phyloP scores from a whole-genome alignment of 2,888 invertebrate genomes.

The Euplexia lucipara region DNA sequence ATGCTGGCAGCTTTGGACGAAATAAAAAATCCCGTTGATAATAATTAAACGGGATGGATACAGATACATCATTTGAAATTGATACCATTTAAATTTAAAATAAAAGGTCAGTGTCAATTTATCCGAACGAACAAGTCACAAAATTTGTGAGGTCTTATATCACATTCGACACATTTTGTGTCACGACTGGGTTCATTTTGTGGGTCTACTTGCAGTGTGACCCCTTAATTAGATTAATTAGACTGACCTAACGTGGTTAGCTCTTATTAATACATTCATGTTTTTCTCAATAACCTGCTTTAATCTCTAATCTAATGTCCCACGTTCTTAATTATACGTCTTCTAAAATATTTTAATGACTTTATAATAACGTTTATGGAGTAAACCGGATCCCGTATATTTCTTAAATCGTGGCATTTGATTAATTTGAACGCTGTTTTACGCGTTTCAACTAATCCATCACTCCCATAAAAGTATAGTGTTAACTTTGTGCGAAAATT shows the following conservation, averaged over 20 bases:
- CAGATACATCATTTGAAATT: too few species aligned
- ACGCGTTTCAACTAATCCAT: constrained; percentile 40
- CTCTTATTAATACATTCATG: constrained; percentile 1
- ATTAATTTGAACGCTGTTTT: constrained; percentile 47
- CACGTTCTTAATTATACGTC: constrained; percentile 49
- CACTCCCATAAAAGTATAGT: constrained; percentile 36
- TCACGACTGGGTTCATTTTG: not conserved
- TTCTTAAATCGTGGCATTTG: constrained; percentile 36
- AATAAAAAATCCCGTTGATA: too few species aligned
- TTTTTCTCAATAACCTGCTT: constrained; percentile 18
- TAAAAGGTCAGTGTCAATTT: too few species aligned
- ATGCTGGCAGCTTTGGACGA: too few species aligned
- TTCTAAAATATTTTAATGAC: constrained; percentile 56
- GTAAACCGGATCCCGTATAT: constrained; percentile 40
- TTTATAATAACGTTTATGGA: constrained; percentile 54
- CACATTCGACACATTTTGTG: not conserved
- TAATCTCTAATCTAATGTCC: constrained; percentile 33
- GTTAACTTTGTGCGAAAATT: constrained; percentile 34
- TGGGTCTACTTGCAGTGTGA: not conserved
- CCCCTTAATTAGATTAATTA: constrained; percentile 17
- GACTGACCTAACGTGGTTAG: constrained; percentile 5
- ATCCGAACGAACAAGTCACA: too few species aligned
- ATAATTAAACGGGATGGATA: too few species aligned
- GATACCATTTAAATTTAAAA: too few species aligned
- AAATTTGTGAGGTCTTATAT: not conserved